Evolutionary conservation across 1,140 invertebrate species (phyloP).

Genomic region (Cataglyphis hispanica): DNA sequence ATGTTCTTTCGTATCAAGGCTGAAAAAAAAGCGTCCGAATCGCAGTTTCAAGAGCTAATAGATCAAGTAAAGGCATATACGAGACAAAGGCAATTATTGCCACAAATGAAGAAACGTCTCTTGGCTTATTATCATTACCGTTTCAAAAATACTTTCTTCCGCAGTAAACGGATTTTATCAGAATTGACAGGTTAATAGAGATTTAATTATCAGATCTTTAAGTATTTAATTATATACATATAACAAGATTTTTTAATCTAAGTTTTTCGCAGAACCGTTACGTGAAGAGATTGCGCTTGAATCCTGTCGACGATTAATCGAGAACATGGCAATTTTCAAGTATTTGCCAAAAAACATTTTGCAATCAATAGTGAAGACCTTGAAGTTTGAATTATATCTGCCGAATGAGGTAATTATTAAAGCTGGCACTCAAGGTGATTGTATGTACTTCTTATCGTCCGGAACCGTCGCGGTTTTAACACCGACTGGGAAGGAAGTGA

Average conservation of each 20-base stretch:
- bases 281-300: conserved; percentile 81
- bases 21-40: conserved; percentile 75
- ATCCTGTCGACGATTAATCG: conserved; percentile 80
- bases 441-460: conserved; percentile 88
- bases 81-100: conserved; percentile 81
- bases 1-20: conserved; percentile 79
- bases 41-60: conserved; percentile 82
- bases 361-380: conserved; percentile 74
- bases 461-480: conserved; percentile 88
- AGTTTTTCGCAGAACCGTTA: conserved; percentile 71
- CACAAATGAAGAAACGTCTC: conserved; percentile 81
- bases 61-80: conserved; percentile 82
- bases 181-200: conserved; percentile 78
- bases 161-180: conserved; percentile 78
- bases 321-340: conserved; percentile 81
- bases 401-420: conserved; percentile 85
- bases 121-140: conserved; percentile 80
- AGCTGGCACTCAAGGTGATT: conserved; percentile 87
- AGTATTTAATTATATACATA: no score
- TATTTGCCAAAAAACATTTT: conserved; percentile 77
- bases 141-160: conserved; percentile 82
- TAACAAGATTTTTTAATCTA: neutral
- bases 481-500: conserved; percentile 87
- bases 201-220: no score
- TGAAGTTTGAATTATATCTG: conserved; percentile 83